Conservation (phyloP, 1,140 invertebrate species). For the Cephus cinctus region DNA sequence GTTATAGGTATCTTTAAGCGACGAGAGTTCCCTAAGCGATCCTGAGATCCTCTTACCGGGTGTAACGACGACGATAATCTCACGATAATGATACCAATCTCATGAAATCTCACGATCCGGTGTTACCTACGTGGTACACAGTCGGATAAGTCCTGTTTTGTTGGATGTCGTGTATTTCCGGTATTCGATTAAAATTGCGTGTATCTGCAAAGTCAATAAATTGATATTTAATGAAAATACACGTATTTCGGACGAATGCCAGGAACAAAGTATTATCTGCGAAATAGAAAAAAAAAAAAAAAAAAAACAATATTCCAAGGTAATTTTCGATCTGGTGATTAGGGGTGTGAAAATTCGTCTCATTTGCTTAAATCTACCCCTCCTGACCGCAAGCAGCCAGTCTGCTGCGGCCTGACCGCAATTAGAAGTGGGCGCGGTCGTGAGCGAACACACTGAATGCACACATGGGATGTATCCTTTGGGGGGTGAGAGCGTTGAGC, state of each 20-base stretch:
- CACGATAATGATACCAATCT: slow-evolving; percentile 22
- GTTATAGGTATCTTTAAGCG: no score
- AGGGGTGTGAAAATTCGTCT: slow-evolving; percentile 16
- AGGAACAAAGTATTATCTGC: no score
- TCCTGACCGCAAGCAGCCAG: no score
- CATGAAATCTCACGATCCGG: slow-evolving; percentile 8
- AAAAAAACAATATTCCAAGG: no score
- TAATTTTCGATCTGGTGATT: slow-evolving; percentile 12
- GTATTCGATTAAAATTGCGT: slow-evolving; percentile 9
- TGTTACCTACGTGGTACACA: not conserved
- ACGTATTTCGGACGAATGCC: not conserved
- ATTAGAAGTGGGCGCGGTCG: no score
- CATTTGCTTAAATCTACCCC: slow-evolving; percentile 11
- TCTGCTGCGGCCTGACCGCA: no score
- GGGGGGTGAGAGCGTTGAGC: no score
- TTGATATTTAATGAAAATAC: not conserved
- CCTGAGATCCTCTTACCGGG: slow-evolving; percentile 20
- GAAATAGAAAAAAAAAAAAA: no score
- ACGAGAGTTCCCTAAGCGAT: no score
- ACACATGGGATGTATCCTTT: no score
- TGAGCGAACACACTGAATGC: no score
- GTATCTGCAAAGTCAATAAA: slow-evolving; percentile 1
- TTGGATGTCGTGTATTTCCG: slow-evolving; percentile 19
- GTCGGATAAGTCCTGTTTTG: no score
- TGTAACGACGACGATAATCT: slow-evolving; percentile 26